Percentiles rank a stretch among this genome's conserved stretches.
These are phyloP conservation scores for Argynnis bischoffii DNA, from an alignment of 2,888 invertebrate genomes.

Conservation along the genomic window DNA sequence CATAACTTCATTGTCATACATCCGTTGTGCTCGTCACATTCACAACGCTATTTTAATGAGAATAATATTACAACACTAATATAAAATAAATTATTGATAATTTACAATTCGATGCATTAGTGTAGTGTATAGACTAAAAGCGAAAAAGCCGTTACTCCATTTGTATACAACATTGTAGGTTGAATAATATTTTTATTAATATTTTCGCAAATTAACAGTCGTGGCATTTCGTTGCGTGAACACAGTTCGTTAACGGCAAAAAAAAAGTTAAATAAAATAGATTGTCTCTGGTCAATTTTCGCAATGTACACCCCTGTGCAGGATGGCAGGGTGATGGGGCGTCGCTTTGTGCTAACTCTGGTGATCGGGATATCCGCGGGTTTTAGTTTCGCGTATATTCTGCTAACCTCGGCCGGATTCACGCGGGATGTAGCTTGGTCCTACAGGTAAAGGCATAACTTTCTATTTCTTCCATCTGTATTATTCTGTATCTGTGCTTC, in stretches of 20 bases:
- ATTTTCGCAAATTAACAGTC: not conserved
- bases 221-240: constrained; percentile 43
- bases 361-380: constrained; percentile 88
- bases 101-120: constrained; percentile 43
- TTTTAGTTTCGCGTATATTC: constrained; percentile 89
- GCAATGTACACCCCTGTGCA: constrained; percentile 53
- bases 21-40: constrained; percentile 29
- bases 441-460: constrained; percentile 74
- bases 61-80: constrained; percentile 32
- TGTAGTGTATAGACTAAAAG: constrained; percentile 37
- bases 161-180: not conserved
- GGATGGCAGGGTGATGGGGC: constrained; percentile 83
- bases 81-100: constrained; percentile 28
- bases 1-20: constrained; percentile 42
- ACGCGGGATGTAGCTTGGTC: constrained; percentile 70
- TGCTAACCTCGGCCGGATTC: constrained; percentile 83
- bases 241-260: constrained; percentile 40
- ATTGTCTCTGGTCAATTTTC: constrained; percentile 29
- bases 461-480: constrained; percentile 41
- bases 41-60: constrained; percentile 27
- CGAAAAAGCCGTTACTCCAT: not conserved
- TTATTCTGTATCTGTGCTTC: constrained; percentile 33
- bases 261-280: constrained; percentile 23
- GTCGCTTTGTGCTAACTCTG: constrained; percentile 87
- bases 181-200: not conserved